A percentile compares a stretch with the other conserved stretches of the same genome.
Evolutionary conservation across 2,888 invertebrate genomes (phyloP).

Genomic region (Spodoptera exigua): DNA sequence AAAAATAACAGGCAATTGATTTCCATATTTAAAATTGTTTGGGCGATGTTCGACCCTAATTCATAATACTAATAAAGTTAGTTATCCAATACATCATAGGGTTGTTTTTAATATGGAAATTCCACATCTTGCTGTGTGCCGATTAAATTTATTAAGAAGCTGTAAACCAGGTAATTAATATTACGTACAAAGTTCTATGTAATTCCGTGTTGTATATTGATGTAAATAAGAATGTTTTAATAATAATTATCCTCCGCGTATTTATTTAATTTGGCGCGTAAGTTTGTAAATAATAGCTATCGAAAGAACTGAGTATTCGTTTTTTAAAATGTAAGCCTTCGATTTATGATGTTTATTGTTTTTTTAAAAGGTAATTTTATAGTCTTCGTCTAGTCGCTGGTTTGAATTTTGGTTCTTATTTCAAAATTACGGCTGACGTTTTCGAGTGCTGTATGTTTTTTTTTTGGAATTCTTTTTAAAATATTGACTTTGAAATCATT

Average conservation of each 20-base stretch:
- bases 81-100: too few species aligned
- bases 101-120: too few species aligned
- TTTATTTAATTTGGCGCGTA: constrained; percentile 73
- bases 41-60: too few species aligned
- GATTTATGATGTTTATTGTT: constrained; percentile 13
- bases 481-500: too few species aligned
- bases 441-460: too few species aligned
- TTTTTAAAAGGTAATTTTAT: constrained; percentile 17
- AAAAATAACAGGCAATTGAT: too few species aligned
- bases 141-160: too few species aligned
- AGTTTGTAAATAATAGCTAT: constrained; percentile 80
- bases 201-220: constrained; percentile 81
- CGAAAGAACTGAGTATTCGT: constrained; percentile 69
- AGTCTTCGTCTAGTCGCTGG: constrained; percentile 47
- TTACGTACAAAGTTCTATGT: constrained; percentile 86
- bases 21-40: too few species aligned
- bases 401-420: constrained; percentile 21
- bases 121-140: too few species aligned
- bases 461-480: too few species aligned
- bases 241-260: constrained; percentile 68
- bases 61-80: too few species aligned
- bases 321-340: constrained; percentile 50
- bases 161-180: constrained; percentile 43
- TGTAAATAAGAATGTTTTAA: constrained; percentile 82
- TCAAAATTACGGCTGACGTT: constrained; percentile 5